Conservation (phyloP, 1,140 invertebrate species). For the Colletes latitarsis region DNA sequence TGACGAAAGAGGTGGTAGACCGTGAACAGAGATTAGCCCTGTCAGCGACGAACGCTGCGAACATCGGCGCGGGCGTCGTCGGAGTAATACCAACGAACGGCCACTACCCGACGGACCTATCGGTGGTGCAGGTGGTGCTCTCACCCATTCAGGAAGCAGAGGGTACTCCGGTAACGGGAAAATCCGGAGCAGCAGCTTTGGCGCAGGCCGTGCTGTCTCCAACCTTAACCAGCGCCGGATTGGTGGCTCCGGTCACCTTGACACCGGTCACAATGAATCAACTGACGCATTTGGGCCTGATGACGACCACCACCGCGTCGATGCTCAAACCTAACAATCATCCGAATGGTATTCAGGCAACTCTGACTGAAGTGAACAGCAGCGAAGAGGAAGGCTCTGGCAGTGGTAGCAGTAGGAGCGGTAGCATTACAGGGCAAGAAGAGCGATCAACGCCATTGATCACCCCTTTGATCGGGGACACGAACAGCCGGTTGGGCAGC, state of each 20-base stretch:
- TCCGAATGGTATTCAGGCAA: slow-evolving; percentile 58
- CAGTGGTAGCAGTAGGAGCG: slow-evolving; percentile 74
- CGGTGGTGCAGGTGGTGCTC: slow-evolving; percentile 88
- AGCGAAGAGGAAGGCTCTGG: slow-evolving; percentile 75
- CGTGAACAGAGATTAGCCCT: slow-evolving; percentile 85
- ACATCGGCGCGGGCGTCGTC: slow-evolving; percentile 83
- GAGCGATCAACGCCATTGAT: slow-evolving; percentile 68
- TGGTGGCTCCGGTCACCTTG: slow-evolving; percentile 83
- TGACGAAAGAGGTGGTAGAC: slow-evolving; percentile 88
- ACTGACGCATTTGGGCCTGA: slow-evolving; percentile 74
- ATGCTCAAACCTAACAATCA: slow-evolving; percentile 48
- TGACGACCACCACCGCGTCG: slow-evolving; percentile 74
- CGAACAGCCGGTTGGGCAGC: slow-evolving; percentile 56
- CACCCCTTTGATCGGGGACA: slow-evolving; percentile 60
- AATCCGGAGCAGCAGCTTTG: slow-evolving; percentile 85
- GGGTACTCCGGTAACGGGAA: slow-evolving; percentile 85
- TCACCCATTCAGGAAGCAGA: slow-evolving; percentile 89
- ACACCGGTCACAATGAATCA: slow-evolving; percentile 81
- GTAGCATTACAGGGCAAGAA: slow-evolving; percentile 75
- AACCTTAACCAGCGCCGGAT: slow-evolving; percentile 80
- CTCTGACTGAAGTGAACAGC: slow-evolving; percentile 77
- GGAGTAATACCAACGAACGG: slow-evolving; percentile 82
- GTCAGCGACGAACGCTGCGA: slow-evolving; percentile 80
- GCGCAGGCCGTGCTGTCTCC: slow-evolving; percentile 87
- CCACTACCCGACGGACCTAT: slow-evolving; percentile 84